A percentile compares a stretch with the other conserved stretches of the same genome.
These are phyloP conservation scores for Trypoxylon attenuatum DNA, from an alignment of 2,888 invertebrate genomes.

Conservation along the genomic window DNA sequence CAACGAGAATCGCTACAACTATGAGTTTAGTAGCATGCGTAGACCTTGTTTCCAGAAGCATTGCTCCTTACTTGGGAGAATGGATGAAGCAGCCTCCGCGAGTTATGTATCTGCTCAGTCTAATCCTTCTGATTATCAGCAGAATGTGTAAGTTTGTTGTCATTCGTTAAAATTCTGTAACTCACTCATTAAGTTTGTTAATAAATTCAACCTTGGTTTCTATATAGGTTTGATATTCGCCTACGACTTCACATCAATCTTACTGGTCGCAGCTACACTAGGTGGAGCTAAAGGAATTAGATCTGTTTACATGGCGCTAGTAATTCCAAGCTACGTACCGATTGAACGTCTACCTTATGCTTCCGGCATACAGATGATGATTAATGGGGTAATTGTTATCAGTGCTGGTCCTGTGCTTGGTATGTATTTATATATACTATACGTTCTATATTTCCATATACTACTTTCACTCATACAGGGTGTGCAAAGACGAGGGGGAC, in stretches of 20 bases:
- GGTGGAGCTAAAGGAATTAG: constrained; percentile 83
- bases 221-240: constrained; percentile 72
- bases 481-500: too few species aligned
- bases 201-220: constrained; percentile 15
- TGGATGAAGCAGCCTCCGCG: constrained; percentile 79
- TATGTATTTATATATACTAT: constrained; percentile 63
- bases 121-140: constrained; percentile 78
- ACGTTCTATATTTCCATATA: not conserved
- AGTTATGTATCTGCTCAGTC: constrained; percentile 80
- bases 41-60: constrained; percentile 79
- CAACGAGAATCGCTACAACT: constrained; percentile 78
- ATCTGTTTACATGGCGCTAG: constrained; percentile 82
- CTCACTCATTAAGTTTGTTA: not conserved
- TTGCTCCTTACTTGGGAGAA: constrained; percentile 82
- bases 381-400: constrained; percentile 80
- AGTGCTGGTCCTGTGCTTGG: constrained; percentile 80
- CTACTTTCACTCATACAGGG: not conserved
- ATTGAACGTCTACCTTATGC: constrained; percentile 81
- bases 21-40: constrained; percentile 79
- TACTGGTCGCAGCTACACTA: constrained; percentile 77
- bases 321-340: constrained; percentile 82
- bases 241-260: constrained; percentile 66
- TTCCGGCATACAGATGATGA: constrained; percentile 82
- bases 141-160: constrained; percentile 76
- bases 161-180: not conserved